Evolutionary conservation across 2,888 invertebrate species (phyloP).

Genomic region (Limenitis camilla): DNA sequence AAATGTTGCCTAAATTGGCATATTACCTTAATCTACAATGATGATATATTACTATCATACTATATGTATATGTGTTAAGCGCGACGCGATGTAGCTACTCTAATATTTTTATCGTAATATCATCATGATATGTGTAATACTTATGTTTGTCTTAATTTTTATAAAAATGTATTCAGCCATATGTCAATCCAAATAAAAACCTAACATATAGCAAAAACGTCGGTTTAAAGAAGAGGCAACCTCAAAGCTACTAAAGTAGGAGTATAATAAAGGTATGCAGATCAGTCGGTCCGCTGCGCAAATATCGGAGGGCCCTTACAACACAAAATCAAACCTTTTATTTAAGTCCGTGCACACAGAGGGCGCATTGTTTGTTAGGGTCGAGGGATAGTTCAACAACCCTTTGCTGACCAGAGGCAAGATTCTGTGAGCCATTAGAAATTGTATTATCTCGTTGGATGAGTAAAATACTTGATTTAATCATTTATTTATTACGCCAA

Average conservation of each 20-base stretch:
- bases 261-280: slow-evolving; percentile 60
- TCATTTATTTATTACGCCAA: slow-evolving; percentile 30
- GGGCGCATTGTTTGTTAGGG: slow-evolving; percentile 55
- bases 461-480: slow-evolving; percentile 30
- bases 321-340: slow-evolving; percentile 75
- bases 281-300: slow-evolving; percentile 53
- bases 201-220: neutral
- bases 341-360: slow-evolving; percentile 66
- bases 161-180: no score
- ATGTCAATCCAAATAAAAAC: neutral
- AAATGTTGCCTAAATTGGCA: no score
- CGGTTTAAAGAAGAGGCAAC: slow-evolving; percentile 20
- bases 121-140: no score
- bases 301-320: slow-evolving; percentile 70
- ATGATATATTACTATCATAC: no score
- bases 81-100: no score
- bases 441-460: slow-evolving; percentile 39
- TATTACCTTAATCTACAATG: no score
- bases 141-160: no score
- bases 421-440: slow-evolving; percentile 44
- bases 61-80: no score
- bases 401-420: slow-evolving; percentile 64
- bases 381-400: slow-evolving; percentile 67
- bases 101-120: no score
- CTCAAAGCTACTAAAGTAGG: slow-evolving; percentile 29